Percentiles rank a stretch among this genome's conserved stretches.
These are phyloP conservation scores for Hoplostethus atlanticus DNA, from an alignment of 2,797 vertebrate genomes.

Conservation along the genomic window DNA sequence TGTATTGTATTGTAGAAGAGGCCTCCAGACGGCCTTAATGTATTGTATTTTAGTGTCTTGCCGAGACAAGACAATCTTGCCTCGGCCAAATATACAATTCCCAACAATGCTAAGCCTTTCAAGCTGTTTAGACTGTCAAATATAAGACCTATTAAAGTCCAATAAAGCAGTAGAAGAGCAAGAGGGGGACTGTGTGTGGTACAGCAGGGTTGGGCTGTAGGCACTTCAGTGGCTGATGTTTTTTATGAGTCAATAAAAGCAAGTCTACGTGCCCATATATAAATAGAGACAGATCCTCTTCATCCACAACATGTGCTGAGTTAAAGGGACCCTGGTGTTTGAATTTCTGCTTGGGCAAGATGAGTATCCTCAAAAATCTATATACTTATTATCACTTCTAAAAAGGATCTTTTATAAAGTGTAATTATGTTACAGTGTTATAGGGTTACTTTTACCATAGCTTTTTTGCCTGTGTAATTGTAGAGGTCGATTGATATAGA, in stretches of 20 bases:
- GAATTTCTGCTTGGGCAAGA: background rate
- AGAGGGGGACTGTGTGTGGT: background rate
- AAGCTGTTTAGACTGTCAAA: too few species aligned
- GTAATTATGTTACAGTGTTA: background rate
- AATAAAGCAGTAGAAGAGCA: background rate
- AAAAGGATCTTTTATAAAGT: background rate
- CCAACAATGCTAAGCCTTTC: too few species aligned
- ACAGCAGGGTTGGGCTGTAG: background rate
- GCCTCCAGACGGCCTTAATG: too few species aligned
- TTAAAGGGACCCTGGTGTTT: background rate
- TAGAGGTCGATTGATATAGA: too few species aligned
- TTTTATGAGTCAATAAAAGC: constrained; percentile 31
- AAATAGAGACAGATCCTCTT: constrained; percentile 14
- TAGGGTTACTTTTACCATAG: background rate
- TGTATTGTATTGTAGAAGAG: too few species aligned
- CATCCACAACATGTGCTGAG: background rate
- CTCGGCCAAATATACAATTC: too few species aligned
- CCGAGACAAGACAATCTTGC: too few species aligned
- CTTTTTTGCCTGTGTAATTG: too few species aligned
- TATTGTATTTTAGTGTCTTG: too few species aligned
- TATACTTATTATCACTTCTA: background rate
- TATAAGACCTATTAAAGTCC: too few species aligned
- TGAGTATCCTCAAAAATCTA: background rate
- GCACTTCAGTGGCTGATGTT: background rate
- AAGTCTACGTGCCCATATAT: constrained; percentile 3